phyloP scores from a whole-genome alignment of 2,113 vertebrate species.

The Eupsittula cactorum region DNA sequence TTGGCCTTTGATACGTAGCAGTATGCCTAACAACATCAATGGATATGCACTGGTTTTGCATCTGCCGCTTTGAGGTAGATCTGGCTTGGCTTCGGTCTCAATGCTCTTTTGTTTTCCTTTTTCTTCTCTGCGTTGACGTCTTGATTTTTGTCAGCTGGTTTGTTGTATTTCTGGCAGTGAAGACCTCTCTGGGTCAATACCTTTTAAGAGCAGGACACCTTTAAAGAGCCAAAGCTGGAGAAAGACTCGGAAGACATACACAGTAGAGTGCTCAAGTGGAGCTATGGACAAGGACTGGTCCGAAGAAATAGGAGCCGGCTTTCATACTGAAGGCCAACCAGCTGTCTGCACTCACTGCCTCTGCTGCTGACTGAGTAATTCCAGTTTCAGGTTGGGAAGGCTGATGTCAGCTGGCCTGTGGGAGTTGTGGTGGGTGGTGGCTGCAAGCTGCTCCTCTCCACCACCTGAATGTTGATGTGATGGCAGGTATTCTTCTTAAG shows the following conservation, averaged over 20 bases:
- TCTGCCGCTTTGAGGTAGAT: not conserved
- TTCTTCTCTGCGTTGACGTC: not conserved
- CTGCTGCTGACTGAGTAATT: not conserved
- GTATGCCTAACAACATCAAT: not conserved
- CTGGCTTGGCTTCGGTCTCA: not conserved
- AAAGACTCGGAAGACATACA: not conserved
- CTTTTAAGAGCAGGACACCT: not conserved
- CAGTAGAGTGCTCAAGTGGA: not conserved
- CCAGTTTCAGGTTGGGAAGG: not conserved
- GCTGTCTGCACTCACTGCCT: not conserved
- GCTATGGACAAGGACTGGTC: not conserved
- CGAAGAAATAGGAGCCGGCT: not conserved
- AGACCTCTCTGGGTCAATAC: not conserved
- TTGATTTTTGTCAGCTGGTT: not conserved
- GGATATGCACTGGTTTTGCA: not conserved
- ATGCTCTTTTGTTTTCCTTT: not conserved
- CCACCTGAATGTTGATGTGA: not conserved
- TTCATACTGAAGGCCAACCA: not conserved
- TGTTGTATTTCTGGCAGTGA: not conserved
- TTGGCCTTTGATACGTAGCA: not conserved
- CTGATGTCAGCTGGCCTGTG: not conserved
- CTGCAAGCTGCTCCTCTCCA: not conserved
- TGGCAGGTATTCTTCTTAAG: not conserved
- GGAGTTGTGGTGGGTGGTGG: not conserved
- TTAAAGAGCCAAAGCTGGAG: not conserved